Evolutionary conservation across 2,888 invertebrate species (phyloP).

Genomic region (Tricholauxania praeusta): DNA sequence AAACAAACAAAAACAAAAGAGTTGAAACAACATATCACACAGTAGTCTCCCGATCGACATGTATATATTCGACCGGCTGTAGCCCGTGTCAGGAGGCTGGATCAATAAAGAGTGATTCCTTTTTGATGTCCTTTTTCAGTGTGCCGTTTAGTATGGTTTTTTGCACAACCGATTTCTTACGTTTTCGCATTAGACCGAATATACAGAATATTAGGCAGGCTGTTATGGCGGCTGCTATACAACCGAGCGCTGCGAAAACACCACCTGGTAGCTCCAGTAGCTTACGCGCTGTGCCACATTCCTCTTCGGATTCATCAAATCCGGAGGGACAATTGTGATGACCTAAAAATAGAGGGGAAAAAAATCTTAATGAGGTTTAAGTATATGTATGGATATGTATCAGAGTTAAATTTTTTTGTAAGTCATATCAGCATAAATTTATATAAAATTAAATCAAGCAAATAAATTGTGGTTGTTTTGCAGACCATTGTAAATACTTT

Average conservation of each 20-base stretch:
- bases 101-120: constrained; percentile 67
- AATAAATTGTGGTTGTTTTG: neutral
- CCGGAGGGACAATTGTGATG: constrained; percentile 75
- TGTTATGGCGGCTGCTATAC: constrained; percentile 72
- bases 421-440: neutral
- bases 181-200: constrained; percentile 72
- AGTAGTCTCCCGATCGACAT: constrained; percentile 93
- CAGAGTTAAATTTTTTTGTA: neutral
- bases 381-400: too few relatives aligned
- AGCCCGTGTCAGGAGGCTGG: constrained; percentile 88
- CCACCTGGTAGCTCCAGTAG: constrained; percentile 71
- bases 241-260: constrained; percentile 71
- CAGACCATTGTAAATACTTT: too few relatives aligned
- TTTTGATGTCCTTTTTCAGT: constrained; percentile 75
- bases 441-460: neutral
- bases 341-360: constrained; percentile 51
- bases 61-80: constrained; percentile 92
- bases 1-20: constrained; percentile 43
- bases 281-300: constrained; percentile 73
- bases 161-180: constrained; percentile 71
- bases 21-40: constrained; percentile 74
- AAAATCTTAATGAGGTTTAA: neutral
- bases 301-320: constrained; percentile 79
- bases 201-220: constrained; percentile 72
- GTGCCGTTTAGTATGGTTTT: constrained; percentile 68